Percentiles rank a stretch among this genome's conserved stretches.
These are phyloP conservation scores for Gasterosteus aculeatus DNA, from an alignment of 2,113 vertebrate species.

Conservation along the genomic window DNA sequence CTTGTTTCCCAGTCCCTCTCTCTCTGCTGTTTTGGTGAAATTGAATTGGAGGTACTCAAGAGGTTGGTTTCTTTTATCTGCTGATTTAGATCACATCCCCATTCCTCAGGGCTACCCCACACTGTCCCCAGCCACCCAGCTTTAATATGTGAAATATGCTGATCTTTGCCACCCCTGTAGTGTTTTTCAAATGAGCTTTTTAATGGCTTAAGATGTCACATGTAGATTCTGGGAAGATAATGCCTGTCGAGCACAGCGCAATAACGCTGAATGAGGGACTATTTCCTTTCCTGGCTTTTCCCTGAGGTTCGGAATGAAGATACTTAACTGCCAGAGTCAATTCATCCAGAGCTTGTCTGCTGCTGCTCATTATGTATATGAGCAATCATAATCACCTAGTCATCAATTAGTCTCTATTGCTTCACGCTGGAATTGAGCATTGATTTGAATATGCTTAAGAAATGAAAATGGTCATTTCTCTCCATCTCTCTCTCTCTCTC, in stretches of 20 bases:
- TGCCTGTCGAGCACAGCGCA: constrained; percentile 64
- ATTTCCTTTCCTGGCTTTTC: constrained; percentile 24
- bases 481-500: background rate
- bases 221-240: constrained; percentile 59
- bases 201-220: constrained; percentile 62
- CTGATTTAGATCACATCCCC: constrained; percentile 48
- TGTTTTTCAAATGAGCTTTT: constrained; percentile 70
- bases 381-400: constrained; percentile 67
- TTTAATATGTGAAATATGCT: constrained; percentile 66
- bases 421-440: constrained; percentile 35
- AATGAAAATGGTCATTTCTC: constrained; percentile 17
- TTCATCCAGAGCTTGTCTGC: constrained; percentile 49
- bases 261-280: constrained; percentile 42
- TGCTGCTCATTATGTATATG: constrained; percentile 65
- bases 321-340: constrained; percentile 38
- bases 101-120: constrained; percentile 30
- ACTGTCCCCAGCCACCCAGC: constrained; percentile 28
- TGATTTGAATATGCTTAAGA: constrained; percentile 47
- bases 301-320: constrained; percentile 44
- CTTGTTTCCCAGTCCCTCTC: background rate
- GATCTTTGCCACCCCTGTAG: constrained; percentile 62
- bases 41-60: background rate
- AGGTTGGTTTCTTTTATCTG: constrained; percentile 19
- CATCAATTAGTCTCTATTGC: constrained; percentile 68
- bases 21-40: background rate